Evolutionary conservation across 2,113 vertebrate genomes (phyloP).

Genomic region (Microtus ochrogaster): DNA sequence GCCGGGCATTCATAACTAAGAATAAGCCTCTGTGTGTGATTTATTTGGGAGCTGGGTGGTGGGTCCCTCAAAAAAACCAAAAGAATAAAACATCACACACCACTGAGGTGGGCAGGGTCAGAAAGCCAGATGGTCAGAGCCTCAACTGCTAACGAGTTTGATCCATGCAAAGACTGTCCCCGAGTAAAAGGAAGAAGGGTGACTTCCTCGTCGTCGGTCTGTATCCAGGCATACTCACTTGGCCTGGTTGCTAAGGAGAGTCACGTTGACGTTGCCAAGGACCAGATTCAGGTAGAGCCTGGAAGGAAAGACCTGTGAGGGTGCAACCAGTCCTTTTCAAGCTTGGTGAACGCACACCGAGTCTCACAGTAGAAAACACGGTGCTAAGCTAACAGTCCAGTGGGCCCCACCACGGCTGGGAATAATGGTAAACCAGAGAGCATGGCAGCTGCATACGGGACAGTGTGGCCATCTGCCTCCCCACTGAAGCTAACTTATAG

Average conservation of each 20-base stretch:
- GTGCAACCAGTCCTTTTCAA: not conserved
- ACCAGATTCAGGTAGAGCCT: constrained; percentile 97
- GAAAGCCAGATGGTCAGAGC: not conserved
- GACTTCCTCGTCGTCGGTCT: not conserved
- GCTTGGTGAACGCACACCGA: not conserved
- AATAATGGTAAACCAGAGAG: not conserved
- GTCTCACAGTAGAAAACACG: not conserved
- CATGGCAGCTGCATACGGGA: not conserved
- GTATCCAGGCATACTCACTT: constrained; percentile 88
- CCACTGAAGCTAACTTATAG: not conserved
- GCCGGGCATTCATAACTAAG: too few species aligned
- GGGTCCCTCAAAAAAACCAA: too few species aligned
- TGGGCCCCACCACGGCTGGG: not conserved
- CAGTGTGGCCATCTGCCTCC: not conserved
- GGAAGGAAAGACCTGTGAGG: constrained; percentile 79
- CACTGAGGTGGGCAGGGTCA: not conserved
- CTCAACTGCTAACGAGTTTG: not conserved
- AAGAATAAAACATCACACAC: too few species aligned
- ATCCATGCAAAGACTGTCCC: not conserved
- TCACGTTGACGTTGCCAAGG: constrained; percentile 97
- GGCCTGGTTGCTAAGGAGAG: constrained; percentile 97
- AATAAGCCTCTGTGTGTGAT: too few species aligned
- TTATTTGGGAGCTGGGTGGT: too few species aligned
- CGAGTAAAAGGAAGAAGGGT: not conserved
- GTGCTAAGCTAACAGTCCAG: not conserved